Evolutionary conservation across 2,888 invertebrate genomes (phyloP).

Genomic region (Synergus laeviventris): DNA sequence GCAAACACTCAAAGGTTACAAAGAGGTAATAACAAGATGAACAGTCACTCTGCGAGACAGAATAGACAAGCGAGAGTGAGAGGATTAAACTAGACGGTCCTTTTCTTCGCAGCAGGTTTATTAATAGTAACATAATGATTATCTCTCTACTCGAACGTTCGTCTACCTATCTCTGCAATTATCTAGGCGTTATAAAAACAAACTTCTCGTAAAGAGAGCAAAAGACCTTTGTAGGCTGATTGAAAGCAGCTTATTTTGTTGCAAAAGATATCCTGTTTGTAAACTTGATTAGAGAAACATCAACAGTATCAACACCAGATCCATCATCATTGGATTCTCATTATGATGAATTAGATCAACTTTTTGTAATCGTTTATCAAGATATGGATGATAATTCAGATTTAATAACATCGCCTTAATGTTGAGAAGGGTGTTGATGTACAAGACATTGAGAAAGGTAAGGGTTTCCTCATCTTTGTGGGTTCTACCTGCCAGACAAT

Average conservation of each 20-base stretch:
- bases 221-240: not conserved
- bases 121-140: constrained; percentile 65
- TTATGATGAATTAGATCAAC: not conserved
- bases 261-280: not conserved
- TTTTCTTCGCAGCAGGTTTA: constrained; percentile 53
- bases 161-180: constrained; percentile 61
- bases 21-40: not conserved
- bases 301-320: not conserved
- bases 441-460: constrained; percentile 38
- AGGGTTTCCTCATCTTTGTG: constrained; percentile 17
- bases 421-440: too few relatives aligned
- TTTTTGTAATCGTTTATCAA: too few relatives aligned
- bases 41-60: not conserved
- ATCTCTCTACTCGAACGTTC: constrained; percentile 55
- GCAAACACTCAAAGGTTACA: not conserved
- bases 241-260: not conserved
- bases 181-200: constrained; percentile 50
- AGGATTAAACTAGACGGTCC: not conserved
- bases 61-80: not conserved
- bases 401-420: not conserved
- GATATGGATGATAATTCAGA: not conserved
- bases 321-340: not conserved
- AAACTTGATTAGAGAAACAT: not conserved
- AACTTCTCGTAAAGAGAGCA: not conserved
- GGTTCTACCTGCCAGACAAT: constrained; percentile 46